Evolutionary conservation across 2,113 vertebrate species (phyloP).

Genomic region (Vanacampus margaritifer): DNA sequence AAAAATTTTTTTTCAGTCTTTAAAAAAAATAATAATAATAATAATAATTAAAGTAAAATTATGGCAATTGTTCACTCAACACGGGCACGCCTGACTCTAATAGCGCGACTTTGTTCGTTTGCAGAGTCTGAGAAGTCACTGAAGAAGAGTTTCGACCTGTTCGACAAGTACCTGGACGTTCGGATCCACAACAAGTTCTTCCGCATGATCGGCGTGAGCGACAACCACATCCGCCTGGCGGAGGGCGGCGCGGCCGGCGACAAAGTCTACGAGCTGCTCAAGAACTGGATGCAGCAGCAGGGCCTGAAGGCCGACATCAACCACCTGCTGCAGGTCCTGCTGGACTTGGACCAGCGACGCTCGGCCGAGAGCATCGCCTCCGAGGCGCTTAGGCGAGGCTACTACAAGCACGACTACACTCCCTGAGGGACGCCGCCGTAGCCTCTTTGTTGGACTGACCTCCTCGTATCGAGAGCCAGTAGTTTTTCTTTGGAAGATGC

Average conservation of each 20-base stretch:
- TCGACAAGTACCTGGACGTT: slow-evolving; percentile 71
- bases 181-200: slow-evolving; percentile 78
- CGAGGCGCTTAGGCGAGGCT: slow-evolving; percentile 60
- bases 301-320: slow-evolving; percentile 77
- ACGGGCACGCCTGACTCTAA: not conserved
- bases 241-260: slow-evolving; percentile 59
- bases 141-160: slow-evolving; percentile 74
- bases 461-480: slow-evolving; percentile 5
- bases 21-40: no score
- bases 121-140: slow-evolving; percentile 72
- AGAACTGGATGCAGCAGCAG: slow-evolving; percentile 76
- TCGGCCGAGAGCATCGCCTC: slow-evolving; percentile 72
- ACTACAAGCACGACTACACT: slow-evolving; percentile 63
- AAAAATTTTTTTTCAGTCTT: no score
- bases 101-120: not conserved
- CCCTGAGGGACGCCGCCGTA: slow-evolving; percentile 38
- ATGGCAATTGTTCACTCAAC: no score
- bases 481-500: not conserved
- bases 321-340: slow-evolving; percentile 65
- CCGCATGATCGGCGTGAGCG: slow-evolving; percentile 68
- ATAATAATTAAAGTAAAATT: no score
- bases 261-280: slow-evolving; percentile 76
- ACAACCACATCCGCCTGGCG: slow-evolving; percentile 72
- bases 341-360: slow-evolving; percentile 72
- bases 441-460: not conserved